Evolutionary conservation across 1,140 invertebrate genomes (phyloP).

Genomic region (Grapholita molesta): DNA sequence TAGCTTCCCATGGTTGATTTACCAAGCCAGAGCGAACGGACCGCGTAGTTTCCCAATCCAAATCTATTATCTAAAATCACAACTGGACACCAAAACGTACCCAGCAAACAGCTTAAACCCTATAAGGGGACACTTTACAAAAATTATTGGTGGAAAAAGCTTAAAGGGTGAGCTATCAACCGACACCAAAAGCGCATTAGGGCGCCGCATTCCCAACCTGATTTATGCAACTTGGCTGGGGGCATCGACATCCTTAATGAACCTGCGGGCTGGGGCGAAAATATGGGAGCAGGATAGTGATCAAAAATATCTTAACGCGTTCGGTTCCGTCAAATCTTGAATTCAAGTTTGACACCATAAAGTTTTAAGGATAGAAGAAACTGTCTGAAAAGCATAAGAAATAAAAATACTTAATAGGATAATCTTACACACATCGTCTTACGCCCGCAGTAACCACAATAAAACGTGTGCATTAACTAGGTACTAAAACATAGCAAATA

Average conservation of each 20-base stretch:
- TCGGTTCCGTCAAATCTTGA: background rate
- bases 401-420: too few species aligned
- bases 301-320: background rate
- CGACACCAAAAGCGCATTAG: slow-evolving; percentile 76
- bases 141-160: slow-evolving; percentile 1
- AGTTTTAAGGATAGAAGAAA: background rate
- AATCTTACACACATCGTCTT: too few species aligned
- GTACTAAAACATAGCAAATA: too few species aligned
- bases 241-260: slow-evolving; percentile 68
- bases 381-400: too few species aligned
- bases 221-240: slow-evolving; percentile 69
- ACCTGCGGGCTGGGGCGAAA: slow-evolving; percentile 20
- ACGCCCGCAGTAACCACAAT: too few species aligned
- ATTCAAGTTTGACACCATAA: background rate
- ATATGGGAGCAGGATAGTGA: background rate
- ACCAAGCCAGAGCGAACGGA: background rate
- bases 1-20: too few species aligned
- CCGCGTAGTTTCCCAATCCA: background rate
- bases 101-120: background rate
- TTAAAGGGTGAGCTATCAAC: slow-evolving; percentile 54
- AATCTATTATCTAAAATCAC: background rate
- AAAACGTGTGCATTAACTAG: too few species aligned
- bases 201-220: slow-evolving; percentile 67
- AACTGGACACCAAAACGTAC: background rate
- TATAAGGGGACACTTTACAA: background rate